Conservation (phyloP, 2,113 vertebrate genomes). For the Chaetodon auriga region DNA sequence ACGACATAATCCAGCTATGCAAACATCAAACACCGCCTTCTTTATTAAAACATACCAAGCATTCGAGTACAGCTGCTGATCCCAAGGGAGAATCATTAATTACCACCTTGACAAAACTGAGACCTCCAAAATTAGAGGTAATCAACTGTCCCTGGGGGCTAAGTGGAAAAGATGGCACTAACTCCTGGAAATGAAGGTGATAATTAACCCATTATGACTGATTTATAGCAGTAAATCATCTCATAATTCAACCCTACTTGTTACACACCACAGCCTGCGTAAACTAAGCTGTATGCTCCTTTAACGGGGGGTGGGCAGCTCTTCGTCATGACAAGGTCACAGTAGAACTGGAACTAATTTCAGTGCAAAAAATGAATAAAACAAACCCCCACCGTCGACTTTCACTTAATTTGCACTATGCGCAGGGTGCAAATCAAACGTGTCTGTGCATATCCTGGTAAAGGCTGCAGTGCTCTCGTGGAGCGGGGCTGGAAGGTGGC, state of each 20-base stretch:
- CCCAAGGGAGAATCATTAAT: slow-evolving; percentile 58
- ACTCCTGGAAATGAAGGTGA: slow-evolving; percentile 56
- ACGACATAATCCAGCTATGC: slow-evolving; percentile 12
- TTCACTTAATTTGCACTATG: slow-evolving; percentile 69
- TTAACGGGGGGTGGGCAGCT: neutral
- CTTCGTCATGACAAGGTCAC: slow-evolving; percentile 42
- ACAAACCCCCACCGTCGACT: slow-evolving; percentile 37
- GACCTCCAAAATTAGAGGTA: slow-evolving; percentile 68
- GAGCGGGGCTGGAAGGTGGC: slow-evolving; percentile 34
- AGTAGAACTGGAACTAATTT: neutral
- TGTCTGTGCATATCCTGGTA: slow-evolving; percentile 71
- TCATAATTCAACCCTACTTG: slow-evolving; percentile 38
- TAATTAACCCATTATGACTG: slow-evolving; percentile 66
- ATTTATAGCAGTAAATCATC: slow-evolving; percentile 56
- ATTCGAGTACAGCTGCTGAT: slow-evolving; percentile 48
- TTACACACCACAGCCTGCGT: neutral
- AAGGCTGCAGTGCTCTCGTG: slow-evolving; percentile 53
- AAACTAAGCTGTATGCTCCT: slow-evolving; percentile 14
- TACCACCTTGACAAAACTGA: slow-evolving; percentile 68
- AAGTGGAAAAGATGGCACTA: slow-evolving; percentile 44
- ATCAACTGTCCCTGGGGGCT: slow-evolving; percentile 61
- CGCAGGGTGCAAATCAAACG: slow-evolving; percentile 67
- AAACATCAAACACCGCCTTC: slow-evolving; percentile 43
- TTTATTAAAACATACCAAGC: slow-evolving; percentile 44
- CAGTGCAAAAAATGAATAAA: neutral